Evolutionary conservation across 2,113 vertebrate genomes (phyloP).

Genomic region (Arizona elegans): DNA sequence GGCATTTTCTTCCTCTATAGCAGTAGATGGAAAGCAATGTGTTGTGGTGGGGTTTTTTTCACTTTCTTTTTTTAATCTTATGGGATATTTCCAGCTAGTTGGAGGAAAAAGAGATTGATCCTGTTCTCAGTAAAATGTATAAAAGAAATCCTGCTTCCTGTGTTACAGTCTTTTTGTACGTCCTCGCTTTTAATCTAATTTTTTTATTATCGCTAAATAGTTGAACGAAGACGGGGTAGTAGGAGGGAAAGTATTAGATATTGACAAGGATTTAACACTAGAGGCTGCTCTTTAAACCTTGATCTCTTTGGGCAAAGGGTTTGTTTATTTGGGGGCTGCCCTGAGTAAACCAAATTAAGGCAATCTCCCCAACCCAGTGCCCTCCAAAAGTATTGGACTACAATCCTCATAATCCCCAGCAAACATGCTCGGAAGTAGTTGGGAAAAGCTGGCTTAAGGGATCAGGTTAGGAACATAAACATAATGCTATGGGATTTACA

Average conservation of each 20-base stretch:
- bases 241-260: background rate
- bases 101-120: background rate
- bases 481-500: background rate
- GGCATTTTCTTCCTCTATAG: background rate
- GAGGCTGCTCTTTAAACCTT: background rate
- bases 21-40: too few relatives aligned
- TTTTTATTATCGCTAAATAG: background rate
- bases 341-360: background rate
- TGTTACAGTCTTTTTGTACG: background rate
- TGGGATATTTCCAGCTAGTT: background rate
- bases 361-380: background rate
- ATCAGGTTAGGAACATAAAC: background rate
- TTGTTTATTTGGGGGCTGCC: background rate
- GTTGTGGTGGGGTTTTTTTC: background rate
- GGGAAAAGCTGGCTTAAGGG: background rate
- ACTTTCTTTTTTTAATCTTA: background rate
- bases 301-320: background rate
- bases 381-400: background rate
- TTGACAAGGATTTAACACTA: background rate
- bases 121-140: background rate
- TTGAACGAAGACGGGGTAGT: background rate
- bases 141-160: slow-evolving; percentile 14
- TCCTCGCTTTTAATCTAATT: background rate
- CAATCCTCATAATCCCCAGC: background rate
- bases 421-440: background rate